These are phyloP conservation scores for Cynodonichthys magdalenae DNA, from an alignment of 2,797 vertebrate species.

Conservation along the genomic window DNA sequence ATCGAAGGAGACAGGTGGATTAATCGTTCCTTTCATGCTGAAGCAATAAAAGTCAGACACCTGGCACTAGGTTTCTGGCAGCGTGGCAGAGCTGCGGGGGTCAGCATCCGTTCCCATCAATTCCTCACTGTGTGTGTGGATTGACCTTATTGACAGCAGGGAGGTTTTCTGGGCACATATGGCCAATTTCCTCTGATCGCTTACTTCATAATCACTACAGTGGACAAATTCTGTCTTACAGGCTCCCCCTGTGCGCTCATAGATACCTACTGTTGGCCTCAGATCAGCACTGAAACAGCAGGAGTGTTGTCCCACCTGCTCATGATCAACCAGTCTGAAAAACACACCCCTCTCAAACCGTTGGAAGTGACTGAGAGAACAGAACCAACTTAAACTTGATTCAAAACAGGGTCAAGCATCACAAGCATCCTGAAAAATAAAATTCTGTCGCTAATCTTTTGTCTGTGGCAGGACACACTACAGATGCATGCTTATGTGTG, in stretches of 20 bases:
- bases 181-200: slow-evolving; percentile 39
- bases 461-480: slow-evolving; percentile 19
- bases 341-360: not conserved
- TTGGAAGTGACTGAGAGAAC: slow-evolving; percentile 21
- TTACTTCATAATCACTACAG: slow-evolving; percentile 39
- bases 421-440: not conserved
- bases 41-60: slow-evolving; percentile 70
- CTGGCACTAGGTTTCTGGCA: slow-evolving; percentile 71
- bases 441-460: slow-evolving; percentile 46
- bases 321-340: not conserved
- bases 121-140: slow-evolving; percentile 37
- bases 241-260: slow-evolving; percentile 3
- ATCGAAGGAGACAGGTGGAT: slow-evolving; percentile 64
- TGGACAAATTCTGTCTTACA: slow-evolving; percentile 30
- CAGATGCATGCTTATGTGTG: slow-evolving; percentile 27
- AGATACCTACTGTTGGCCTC: slow-evolving; percentile 8
- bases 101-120: slow-evolving; percentile 56
- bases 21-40: slow-evolving; percentile 65
- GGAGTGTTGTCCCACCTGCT: slow-evolving; percentile 15
- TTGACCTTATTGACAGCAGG: slow-evolving; percentile 61
- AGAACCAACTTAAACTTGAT: slow-evolving; percentile 38
- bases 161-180: slow-evolving; percentile 62
- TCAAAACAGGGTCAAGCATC: slow-evolving; percentile 9
- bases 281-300: slow-evolving; percentile 16
- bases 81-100: slow-evolving; percentile 51